These are phyloP conservation scores for Lates calcarifer DNA, from an alignment of 2,113 vertebrate species.

Conservation along the genomic window DNA sequence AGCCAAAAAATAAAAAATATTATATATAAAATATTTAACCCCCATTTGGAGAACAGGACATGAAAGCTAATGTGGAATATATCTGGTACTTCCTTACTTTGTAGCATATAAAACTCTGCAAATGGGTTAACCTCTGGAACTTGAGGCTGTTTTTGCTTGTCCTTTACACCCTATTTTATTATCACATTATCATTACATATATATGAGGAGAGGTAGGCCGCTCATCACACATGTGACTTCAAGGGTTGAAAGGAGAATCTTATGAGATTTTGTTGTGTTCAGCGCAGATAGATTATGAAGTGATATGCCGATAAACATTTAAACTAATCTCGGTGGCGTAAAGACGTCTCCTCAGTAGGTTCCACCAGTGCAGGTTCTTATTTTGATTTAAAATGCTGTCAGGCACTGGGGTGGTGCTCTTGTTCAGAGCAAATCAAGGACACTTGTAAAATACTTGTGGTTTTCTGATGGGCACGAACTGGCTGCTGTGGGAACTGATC, in stretches of 20 bases:
- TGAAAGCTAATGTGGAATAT: not conserved
- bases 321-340: not conserved
- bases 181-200: not conserved
- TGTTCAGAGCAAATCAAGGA: constrained; percentile 29
- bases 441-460: constrained; percentile 33
- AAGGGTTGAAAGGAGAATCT: not conserved
- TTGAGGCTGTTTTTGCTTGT: not conserved
- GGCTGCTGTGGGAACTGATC: constrained; percentile 31
- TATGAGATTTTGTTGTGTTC: no score
- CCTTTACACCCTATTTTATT: no score
- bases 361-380: not conserved
- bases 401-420: not conserved
- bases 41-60: not conserved
- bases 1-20: constrained; percentile 8
- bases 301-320: not conserved
- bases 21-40: constrained; percentile 25
- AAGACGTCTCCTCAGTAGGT: constrained; percentile 2
- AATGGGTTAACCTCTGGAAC: not conserved
- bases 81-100: not conserved
- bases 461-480: constrained; percentile 33
- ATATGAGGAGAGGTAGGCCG: not conserved
- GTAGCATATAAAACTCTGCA: not conserved
- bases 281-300: no score
- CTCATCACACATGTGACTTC: not conserved
- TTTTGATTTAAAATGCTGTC: constrained; percentile 21